These are phyloP conservation scores for Salminus brasiliensis DNA, from an alignment of 2,113 vertebrate species.

Conservation along the genomic window DNA sequence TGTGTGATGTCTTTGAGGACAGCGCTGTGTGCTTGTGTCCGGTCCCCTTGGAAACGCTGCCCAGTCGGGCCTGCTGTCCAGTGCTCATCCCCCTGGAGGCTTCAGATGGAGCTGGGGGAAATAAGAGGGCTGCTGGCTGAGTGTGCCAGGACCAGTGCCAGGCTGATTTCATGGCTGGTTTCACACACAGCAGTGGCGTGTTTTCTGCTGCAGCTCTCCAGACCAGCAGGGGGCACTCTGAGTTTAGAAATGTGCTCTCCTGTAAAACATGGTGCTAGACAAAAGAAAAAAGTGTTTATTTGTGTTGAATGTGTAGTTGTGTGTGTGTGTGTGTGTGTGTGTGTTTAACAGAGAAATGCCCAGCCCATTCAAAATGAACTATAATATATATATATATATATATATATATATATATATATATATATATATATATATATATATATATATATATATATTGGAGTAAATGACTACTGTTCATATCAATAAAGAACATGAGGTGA, in stretches of 20 bases:
- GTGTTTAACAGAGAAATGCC: neutral
- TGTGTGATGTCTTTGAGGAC: slow-evolving; percentile 4
- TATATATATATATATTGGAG: neutral
- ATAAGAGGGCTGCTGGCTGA: slow-evolving; percentile 59
- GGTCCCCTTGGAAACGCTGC: slow-evolving; percentile 29
- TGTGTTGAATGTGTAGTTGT: neutral
- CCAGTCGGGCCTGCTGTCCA: slow-evolving; percentile 32
- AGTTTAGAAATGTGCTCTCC: slow-evolving; percentile 51
- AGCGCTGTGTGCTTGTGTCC: slow-evolving; percentile 6
- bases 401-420: too few relatives aligned
- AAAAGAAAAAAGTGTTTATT: neutral
- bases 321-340: neutral
- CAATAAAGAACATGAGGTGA: slow-evolving; percentile 54
- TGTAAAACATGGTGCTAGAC: neutral
- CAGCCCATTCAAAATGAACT: too few relatives aligned
- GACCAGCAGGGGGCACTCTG: slow-evolving; percentile 77
- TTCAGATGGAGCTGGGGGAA: slow-evolving; percentile 40
- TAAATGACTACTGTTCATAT: slow-evolving; percentile 38
- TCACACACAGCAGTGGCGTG: slow-evolving; percentile 61
- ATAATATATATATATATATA: too few relatives aligned
- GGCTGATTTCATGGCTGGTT: slow-evolving; percentile 75
- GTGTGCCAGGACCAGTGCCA: slow-evolving; percentile 70
- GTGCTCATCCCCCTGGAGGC: slow-evolving; percentile 42
- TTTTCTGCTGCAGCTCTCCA: neutral
- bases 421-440: too few relatives aligned